Base-by-base conservation (phyloP, 2,113 vertebrate species). In the Perca schrenkii region DNA sequence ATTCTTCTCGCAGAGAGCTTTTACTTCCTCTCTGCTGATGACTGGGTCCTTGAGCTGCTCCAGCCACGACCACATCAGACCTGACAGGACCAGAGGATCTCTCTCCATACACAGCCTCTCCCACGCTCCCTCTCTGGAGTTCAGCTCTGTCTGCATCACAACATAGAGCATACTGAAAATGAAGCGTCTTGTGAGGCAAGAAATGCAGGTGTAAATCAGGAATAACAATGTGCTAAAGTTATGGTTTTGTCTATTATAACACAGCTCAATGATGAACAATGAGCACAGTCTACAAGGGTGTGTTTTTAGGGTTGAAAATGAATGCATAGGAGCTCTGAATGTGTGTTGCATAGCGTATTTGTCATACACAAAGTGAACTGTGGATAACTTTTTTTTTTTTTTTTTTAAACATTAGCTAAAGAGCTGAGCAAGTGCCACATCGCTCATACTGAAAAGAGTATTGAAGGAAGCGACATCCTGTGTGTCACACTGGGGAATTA, bases 41-140 rank as follows among this genome's bases (percentile, higher is more conserved):
- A 97, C 52, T 0, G 98, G 98, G 62, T 98, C 98, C 86, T 96
- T 99, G 50, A 99, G 96, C 90, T 99, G 98, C 86, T 98, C 98
- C 84, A 99, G 93, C 98, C 98, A 99, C 0, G 97, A 98, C 98
- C 98, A 99, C 98, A 99, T 98, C 77, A 99, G 95, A 73, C 93
- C 82, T 53, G 96, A 96, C 16, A 99, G 96, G 73, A 97, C 95
- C 84, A 97, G 95, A 77, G 98, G 97, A 89, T 99, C 96, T 86
- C 94, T 95, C 88, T 99, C 98, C 0, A 89, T 78, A 75, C 96
- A 96, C 89, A 99, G 94, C 87, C 95, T 96, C 88, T 99, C 98
- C 98, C 98, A 99, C 46, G 97, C 95, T 63, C 97, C 97, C 73
- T 99, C 97, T 87, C 88, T 94, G 89, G 96, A 96, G 95, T 99